Conservation (phyloP, 2,113 vertebrate species). For the Corythaixoides concolor region DNA sequence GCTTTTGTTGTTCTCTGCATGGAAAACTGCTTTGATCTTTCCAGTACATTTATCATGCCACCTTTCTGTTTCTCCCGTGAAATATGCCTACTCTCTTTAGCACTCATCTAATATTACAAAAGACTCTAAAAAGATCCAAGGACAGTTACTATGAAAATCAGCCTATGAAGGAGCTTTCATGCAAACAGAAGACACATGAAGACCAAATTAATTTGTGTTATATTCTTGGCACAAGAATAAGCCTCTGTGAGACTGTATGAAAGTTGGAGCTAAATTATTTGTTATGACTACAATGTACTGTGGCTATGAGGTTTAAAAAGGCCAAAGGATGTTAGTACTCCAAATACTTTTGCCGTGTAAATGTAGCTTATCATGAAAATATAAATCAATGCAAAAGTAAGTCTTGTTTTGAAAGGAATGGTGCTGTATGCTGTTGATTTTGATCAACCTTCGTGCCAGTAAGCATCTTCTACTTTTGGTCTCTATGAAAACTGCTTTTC, state of each 20-base stretch:
- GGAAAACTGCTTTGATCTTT: constrained; percentile 21
- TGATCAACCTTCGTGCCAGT: not conserved
- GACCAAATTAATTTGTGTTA: not conserved
- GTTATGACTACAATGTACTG: too few relatives aligned
- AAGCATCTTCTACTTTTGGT: not conserved
- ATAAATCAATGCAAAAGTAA: not conserved
- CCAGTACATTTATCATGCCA: not conserved
- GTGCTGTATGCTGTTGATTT: not conserved
- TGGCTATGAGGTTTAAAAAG: not conserved
- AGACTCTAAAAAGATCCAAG: not conserved
- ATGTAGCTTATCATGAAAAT: not conserved
- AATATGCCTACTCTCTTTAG: not conserved
- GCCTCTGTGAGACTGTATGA: not conserved
- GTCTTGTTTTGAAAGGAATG: not conserved
- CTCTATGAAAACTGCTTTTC: not conserved
- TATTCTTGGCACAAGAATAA: not conserved
- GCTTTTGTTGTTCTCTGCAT: not conserved
- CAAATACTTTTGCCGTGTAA: not conserved
- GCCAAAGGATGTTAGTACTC: not conserved
- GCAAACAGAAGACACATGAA: not conserved
- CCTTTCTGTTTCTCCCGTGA: not conserved
- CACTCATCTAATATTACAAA: not conserved
- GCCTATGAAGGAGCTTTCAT: not conserved
- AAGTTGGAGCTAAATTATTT: not conserved
- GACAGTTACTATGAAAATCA: not conserved